These are phyloP conservation scores for Pollachius pollachius DNA, from an alignment of 2,113 vertebrate genomes.

Conservation along the genomic window DNA sequence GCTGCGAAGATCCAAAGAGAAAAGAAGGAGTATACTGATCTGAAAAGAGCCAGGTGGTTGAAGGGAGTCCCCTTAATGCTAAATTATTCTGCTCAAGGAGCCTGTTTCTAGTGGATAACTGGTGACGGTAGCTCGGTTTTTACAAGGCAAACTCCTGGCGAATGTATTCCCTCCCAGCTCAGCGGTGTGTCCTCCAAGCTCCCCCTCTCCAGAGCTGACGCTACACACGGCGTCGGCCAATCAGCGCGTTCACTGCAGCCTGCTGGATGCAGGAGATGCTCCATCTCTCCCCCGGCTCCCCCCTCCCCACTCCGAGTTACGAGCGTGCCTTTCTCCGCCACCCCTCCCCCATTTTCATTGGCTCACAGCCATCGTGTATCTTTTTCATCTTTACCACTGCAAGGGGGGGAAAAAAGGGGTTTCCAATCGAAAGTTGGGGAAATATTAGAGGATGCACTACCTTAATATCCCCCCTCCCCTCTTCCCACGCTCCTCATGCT, in stretches of 20 bases:
- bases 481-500: slow-evolving; percentile 4
- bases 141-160: slow-evolving; percentile 51
- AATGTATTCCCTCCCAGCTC: slow-evolving; percentile 63
- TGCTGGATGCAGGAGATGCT: slow-evolving; percentile 61
- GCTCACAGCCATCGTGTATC: slow-evolving; percentile 53
- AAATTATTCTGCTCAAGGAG: slow-evolving; percentile 36
- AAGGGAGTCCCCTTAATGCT: neutral
- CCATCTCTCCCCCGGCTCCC: slow-evolving; percentile 22
- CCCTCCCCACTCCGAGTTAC: slow-evolving; percentile 46
- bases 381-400: slow-evolving; percentile 29
- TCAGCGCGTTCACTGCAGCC: slow-evolving; percentile 45
- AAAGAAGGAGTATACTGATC: slow-evolving; percentile 21
- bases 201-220: slow-evolving; percentile 65
- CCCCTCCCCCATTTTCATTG: slow-evolving; percentile 74
- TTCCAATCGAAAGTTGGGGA: slow-evolving; percentile 45
- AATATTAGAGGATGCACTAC: slow-evolving; percentile 23
- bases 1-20: slow-evolving; percentile 20
- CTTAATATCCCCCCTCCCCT: neutral
- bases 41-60: too few relatives aligned
- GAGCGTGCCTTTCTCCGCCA: slow-evolving; percentile 42
- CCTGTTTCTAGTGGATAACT: slow-evolving; percentile 48
- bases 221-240: slow-evolving; percentile 57
- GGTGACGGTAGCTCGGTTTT: slow-evolving; percentile 52
- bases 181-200: slow-evolving; percentile 40
- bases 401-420: slow-evolving; percentile 46